Evolutionary conservation across 2,888 invertebrate species (phyloP).

Genomic region (Alentia gelatinosa): DNA sequence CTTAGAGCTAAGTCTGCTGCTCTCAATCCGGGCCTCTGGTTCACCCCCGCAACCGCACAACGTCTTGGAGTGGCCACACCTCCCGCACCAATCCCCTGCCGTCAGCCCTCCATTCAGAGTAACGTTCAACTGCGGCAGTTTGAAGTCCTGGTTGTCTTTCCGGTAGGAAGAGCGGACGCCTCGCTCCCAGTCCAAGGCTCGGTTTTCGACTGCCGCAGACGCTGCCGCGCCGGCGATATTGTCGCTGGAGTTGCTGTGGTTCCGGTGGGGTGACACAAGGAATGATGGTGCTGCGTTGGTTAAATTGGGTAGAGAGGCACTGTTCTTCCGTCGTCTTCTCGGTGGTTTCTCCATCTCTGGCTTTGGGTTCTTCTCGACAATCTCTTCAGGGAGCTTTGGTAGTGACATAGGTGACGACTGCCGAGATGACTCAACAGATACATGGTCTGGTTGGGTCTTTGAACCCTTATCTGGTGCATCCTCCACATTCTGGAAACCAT

Average conservation of each 20-base stretch:
- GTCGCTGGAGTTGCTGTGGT: background rate
- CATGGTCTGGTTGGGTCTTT: background rate
- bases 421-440: background rate
- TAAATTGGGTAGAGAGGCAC: slow-evolving; percentile 27
- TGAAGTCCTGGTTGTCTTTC: slow-evolving; percentile 28
- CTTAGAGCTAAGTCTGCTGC: slow-evolving; percentile 21
- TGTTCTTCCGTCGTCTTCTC: background rate
- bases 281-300: background rate
- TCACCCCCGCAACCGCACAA: background rate
- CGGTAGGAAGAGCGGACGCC: slow-evolving; percentile 23
- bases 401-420: background rate
- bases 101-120: background rate
- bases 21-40: background rate
- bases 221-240: background rate
- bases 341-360: background rate
- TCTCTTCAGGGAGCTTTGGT: background rate
- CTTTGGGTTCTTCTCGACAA: background rate
- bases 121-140: slow-evolving; percentile 2
- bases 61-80: background rate
- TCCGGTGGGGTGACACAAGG: background rate
- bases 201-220: background rate
- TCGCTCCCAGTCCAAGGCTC: slow-evolving; percentile 15
- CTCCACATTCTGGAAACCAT: background rate
- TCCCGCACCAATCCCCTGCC: background rate
- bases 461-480: background rate